Evolutionary conservation across 2,888 invertebrate genomes (phyloP), one percentile per base, ranked within the genome.

Genomic region (Leptothorax acervorum): DNA sequence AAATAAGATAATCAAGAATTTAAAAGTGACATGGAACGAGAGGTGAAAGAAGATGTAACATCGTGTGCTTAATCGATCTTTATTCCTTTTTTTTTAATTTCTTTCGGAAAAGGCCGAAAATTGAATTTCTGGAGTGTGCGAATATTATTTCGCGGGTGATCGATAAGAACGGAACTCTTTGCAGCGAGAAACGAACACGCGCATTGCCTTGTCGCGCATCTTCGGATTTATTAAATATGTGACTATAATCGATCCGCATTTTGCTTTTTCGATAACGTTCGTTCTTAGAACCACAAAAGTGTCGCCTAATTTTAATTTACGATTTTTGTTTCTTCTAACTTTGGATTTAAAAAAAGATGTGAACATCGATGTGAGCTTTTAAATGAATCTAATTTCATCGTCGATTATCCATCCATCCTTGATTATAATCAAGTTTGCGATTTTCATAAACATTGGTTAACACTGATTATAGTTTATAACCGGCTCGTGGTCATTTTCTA

Each of bases 11-110:
- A 82, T 85, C 65, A 68, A 85, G 57, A 85, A 85, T 86, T 78
- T 85, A 71, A 78, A 79, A 73, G 75, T 63, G 81, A 73, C 74
- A 82, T 76, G 74, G n/a, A 71, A 79, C 73, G 78, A 48, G 60
- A 85, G 62, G 42, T 63, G 45, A 39, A 74, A 79, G 48, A 85
- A 15, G 73, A 87, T 84, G 84, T 66, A 39, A 70, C 86, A 85
- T 88, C 83, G 87, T 87, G 90, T 86, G 65, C 35, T 86, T 84
- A 85, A 87, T 85, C 75, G 82, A 51, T 42, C 28, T 60, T 73
- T 73, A 18, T 60, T 57, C 11, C 35, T 75, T 88, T 73, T 82
- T 82, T 53, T 83, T 84, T 51, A 63, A 28, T 65, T 55, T 66
- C 48, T 65, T 65, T 82, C 83, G 35, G 9, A 28, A 70, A 74